Evolutionary conservation across 1,140 invertebrate species (phyloP), one percentile per base, ranked within the genome.

Genomic region (Bombus pascuorum): DNA sequence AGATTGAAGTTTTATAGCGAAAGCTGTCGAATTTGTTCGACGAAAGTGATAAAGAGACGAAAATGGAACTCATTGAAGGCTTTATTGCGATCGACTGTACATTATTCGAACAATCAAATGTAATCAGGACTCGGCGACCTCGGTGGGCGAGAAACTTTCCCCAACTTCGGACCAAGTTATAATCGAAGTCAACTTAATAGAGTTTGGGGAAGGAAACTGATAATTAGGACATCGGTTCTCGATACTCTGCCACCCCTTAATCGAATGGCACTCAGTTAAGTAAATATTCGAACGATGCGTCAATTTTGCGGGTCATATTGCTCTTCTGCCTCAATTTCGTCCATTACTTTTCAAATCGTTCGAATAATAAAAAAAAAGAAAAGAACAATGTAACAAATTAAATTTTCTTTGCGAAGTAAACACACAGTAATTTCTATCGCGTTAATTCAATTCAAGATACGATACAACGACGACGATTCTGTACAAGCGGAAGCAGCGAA

Each of bases 101-200:
- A 72, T 82, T 88, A 78, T 86, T 77, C 59, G 65, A n/a, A 82
- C 85, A 73, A 83, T 81, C 81, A 80, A 76, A 85, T 86, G 90
- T 91, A 90, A 90, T 90, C 89, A 87, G 76, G 28, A 62, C 75
- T 53, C 68, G 73, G 62, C 72, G 59, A 85, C 75, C 74, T 73
- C 62, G 47, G 47, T 22, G 28, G 59, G 34, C 53, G 68, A 73
- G 47, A 88, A 92, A 93, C 89, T 92, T 93, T 87, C 87, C 74
- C 74, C 83, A 92, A 93, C 87, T 93, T 92, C 72, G 44, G 53
- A 59, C 75, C 42, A 92, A 93, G 90, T 93, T 93, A 89, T 93
- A 92, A 93, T 93, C 92, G 90, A 93, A 92, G 92, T 92, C 91
- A 86, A 88, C 89, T 92, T 91, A 91, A 89, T 92, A 90, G 89